phyloP scores from a whole-genome alignment of 2,113 vertebrate genomes.

The Microcebus lehilahytsara region DNA sequence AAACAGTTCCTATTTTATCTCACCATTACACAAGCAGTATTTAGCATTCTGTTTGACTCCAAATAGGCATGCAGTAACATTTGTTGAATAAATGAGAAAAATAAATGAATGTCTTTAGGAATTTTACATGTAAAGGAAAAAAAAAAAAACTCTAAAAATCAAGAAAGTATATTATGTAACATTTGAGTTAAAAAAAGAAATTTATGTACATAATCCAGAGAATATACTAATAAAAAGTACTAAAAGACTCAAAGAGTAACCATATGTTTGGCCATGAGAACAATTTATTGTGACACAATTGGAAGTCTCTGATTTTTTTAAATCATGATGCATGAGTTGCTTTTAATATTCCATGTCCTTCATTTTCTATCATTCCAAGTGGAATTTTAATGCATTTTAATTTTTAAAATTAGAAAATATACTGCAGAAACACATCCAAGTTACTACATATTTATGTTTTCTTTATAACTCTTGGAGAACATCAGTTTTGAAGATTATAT shows the following conservation, averaged over 20 bases:
- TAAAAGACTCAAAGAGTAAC: neutral
- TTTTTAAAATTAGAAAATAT: neutral
- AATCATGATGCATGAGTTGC: neutral
- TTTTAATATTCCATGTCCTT: neutral
- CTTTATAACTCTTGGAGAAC: neutral
- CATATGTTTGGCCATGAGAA: neutral
- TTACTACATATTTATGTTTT: neutral
- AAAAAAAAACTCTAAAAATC: neutral
- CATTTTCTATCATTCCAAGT: neutral
- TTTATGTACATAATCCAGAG: neutral
- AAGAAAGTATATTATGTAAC: neutral
- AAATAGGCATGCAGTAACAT: neutral
- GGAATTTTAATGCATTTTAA: neutral
- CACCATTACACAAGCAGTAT: neutral
- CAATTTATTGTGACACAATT: neutral
- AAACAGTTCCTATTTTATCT: neutral
- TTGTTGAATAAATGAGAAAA: neutral
- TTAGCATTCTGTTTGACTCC: neutral
- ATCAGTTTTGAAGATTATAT: neutral
- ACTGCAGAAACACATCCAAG: neutral
- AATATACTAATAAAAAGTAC: neutral
- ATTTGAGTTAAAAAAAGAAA: neutral
- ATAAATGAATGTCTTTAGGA: neutral
- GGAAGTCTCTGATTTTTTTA: neutral
- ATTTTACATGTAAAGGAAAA: neutral